A percentile compares a stretch with the other conserved stretches of the same genome.
Conservation (phyloP, 2,888 invertebrate genomes). For the Rhingia rostrata region DNA sequence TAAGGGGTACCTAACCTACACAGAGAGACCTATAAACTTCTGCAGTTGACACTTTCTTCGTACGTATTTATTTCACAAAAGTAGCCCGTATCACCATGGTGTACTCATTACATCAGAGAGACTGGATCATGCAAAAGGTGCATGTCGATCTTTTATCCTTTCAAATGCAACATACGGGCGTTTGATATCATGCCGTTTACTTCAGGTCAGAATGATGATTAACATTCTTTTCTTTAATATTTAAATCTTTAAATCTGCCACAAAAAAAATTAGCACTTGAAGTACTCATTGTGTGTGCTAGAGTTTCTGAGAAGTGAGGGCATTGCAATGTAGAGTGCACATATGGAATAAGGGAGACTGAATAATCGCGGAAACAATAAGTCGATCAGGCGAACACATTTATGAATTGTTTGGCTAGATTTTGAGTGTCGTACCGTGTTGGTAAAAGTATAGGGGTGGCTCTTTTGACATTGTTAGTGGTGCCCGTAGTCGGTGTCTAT, state of each 20-base stretch:
- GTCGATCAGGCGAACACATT: conserved; percentile 53
- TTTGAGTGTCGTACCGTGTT: conserved; percentile 37
- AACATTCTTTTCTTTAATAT: conserved; percentile 48
- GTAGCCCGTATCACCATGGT: conserved; percentile 64
- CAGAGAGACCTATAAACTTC: conserved; percentile 5
- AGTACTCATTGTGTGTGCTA: conserved; percentile 28
- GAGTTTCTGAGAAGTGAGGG: conserved; percentile 28
- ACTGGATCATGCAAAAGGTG: conserved; percentile 68
- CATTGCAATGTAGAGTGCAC: conserved; percentile 53
- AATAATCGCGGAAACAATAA: conserved; percentile 46
- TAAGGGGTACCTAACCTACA: conserved; percentile 24
- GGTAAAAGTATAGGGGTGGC: conserved; percentile 64
- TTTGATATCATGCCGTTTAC: conserved; percentile 50
- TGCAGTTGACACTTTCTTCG: conserved; percentile 62
- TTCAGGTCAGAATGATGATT: conserved; percentile 49
- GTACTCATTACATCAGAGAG: conserved; percentile 53
- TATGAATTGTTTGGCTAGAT: conserved; percentile 40
- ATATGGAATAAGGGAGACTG: conserved; percentile 23
- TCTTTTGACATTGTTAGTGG: conserved; percentile 52
- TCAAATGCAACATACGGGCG: conserved; percentile 62
- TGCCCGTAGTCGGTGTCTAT: conserved; percentile 64
- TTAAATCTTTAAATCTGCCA: conserved; percentile 46
- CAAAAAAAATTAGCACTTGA: conserved; percentile 63
- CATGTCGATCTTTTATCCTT: conserved; percentile 62
- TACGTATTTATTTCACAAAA: conserved; percentile 59